A percentile compares a stretch with the other conserved stretches of the same genome.
Conservation (phyloP, 1,140 invertebrate genomes). For the Oryzaephilus surinamensis region DNA sequence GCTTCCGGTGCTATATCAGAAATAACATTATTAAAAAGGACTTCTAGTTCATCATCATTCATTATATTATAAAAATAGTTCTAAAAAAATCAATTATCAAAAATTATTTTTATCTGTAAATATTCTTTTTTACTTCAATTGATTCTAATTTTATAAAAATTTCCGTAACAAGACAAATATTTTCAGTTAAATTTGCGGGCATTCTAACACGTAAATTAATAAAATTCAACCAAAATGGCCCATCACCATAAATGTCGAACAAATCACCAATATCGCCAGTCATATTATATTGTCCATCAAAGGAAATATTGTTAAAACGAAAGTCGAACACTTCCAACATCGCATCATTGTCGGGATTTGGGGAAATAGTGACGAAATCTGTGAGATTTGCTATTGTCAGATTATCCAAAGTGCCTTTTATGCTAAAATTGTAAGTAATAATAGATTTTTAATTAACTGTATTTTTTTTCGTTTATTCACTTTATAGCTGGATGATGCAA, state of each 20-base stretch:
- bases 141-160: background rate
- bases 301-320: conserved; percentile 17
- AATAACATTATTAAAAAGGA: conserved; percentile 20
- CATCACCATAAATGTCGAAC: conserved; percentile 19
- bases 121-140: background rate
- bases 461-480: background rate
- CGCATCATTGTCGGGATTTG: background rate
- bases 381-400: background rate
- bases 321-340: conserved; percentile 16
- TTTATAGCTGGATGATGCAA: conserved; percentile 1
- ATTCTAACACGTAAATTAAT: conserved; percentile 10
- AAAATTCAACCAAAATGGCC: conserved; percentile 19
- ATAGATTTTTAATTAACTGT: background rate
- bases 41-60: conserved; percentile 16
- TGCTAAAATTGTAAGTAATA: background rate
- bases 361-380: background rate
- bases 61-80: conserved; percentile 22
- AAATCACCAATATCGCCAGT: conserved; percentile 15
- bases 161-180: background rate
- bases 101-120: background rate
- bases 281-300: conserved; percentile 18
- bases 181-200: conserved; percentile 1
- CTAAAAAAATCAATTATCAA: conserved; percentile 11
- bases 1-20: conserved; percentile 16
- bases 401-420: conserved; percentile 1